A percentile compares a stretch with the other conserved stretches of the same genome.
Conservation (phyloP, 1,140 invertebrate species). For the Drosophila triauraria region DNA sequence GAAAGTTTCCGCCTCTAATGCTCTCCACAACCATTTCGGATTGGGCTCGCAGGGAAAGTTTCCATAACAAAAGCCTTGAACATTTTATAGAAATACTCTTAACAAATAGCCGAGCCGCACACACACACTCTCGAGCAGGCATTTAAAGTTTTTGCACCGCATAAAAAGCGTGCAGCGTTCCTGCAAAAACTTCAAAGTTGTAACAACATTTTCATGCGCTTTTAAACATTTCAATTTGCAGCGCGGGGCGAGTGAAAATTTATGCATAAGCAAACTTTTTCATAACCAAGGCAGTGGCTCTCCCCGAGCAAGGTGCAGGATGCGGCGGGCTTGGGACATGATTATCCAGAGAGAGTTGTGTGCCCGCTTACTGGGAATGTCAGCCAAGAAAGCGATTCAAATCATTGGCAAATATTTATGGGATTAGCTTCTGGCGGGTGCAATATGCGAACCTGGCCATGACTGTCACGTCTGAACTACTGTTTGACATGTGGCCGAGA, state of each 20-base stretch:
- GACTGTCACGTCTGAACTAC: slow-evolving; percentile 34
- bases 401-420: slow-evolving; percentile 7
- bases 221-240: slow-evolving; percentile 78
- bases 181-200: slow-evolving; percentile 69
- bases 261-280: slow-evolving; percentile 79
- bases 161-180: slow-evolving; percentile 46
- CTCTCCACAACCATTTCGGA: slow-evolving; percentile 1
- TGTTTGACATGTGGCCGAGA: slow-evolving; percentile 46
- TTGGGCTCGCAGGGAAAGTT: slow-evolving; percentile 24
- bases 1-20: slow-evolving; percentile 12
- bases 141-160: slow-evolving; percentile 53
- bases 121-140: slow-evolving; percentile 21
- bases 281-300: slow-evolving; percentile 45
- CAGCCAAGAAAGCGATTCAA: neutral
- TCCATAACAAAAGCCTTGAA: slow-evolving; percentile 45
- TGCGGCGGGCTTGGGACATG: slow-evolving; percentile 1
- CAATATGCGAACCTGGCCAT: slow-evolving; percentile 26
- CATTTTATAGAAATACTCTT: slow-evolving; percentile 46
- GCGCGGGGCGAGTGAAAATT: slow-evolving; percentile 52
- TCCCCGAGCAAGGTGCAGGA: neutral
- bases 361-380: neutral
- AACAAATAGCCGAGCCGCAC: slow-evolving; percentile 43
- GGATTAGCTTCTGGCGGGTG: slow-evolving; percentile 11
- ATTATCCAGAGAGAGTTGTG: slow-evolving; percentile 12
- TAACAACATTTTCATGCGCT: slow-evolving; percentile 80